phyloP scores from a whole-genome alignment of 1,140 invertebrate species.

The Brachionus asplanchnoidis region DNA sequence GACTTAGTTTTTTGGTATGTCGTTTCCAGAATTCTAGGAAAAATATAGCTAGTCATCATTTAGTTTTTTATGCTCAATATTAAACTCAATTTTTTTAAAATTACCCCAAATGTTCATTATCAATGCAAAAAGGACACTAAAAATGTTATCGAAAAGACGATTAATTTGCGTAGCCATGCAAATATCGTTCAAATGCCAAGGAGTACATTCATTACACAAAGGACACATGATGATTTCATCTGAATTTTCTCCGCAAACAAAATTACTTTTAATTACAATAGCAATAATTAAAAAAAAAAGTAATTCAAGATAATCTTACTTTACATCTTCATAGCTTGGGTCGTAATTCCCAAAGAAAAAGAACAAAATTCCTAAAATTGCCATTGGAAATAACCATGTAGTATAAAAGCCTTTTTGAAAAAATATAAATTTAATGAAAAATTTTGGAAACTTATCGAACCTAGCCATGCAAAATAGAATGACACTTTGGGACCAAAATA shows the following conservation, averaged over 20 bases:
- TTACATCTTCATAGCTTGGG: neutral
- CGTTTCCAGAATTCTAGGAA: constrained; percentile 96
- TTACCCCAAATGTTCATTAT: constrained; percentile 72
- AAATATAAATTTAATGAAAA: neutral
- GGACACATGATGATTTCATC: constrained; percentile 43
- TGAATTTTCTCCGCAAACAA: constrained; percentile 14
- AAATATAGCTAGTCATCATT: constrained; percentile 68
- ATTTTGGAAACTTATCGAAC: neutral
- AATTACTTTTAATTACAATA: neutral
- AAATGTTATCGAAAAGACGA: constrained; percentile 71
- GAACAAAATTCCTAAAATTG: constrained; percentile 6
- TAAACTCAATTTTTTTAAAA: neutral
- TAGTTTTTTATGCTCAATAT: neutral
- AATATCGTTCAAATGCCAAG: constrained; percentile 68
- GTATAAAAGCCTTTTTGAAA: constrained; percentile 32
- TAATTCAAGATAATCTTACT: neutral
- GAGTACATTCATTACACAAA: constrained; percentile 59
- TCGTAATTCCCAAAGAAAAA: constrained; percentile 13
- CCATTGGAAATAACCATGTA: constrained; percentile 39
- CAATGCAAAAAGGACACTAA: constrained; percentile 70
- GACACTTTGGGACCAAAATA: constrained; percentile 20
- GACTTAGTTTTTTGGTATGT: constrained; percentile 80
- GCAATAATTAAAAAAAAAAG: too few species aligned
- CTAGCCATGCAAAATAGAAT: constrained; percentile 41
- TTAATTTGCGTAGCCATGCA: constrained; percentile 67